A percentile compares a stretch with the other conserved stretches of the same genome.
Evolutionary conservation across 2,888 invertebrate genomes (phyloP).

Genomic region (Pristionchus maxplancki): DNA sequence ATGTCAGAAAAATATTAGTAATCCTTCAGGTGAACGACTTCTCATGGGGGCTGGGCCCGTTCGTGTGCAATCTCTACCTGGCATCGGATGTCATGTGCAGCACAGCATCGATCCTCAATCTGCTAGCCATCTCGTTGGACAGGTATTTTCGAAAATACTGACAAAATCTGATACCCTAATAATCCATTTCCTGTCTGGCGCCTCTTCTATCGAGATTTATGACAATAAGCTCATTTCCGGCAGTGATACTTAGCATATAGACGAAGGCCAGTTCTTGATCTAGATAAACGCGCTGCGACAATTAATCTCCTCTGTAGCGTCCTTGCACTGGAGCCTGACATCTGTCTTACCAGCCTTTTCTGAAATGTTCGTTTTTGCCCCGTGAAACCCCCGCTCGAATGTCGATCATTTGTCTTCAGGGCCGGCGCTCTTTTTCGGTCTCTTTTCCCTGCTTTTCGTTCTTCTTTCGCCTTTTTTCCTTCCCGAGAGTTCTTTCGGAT

Average conservation of each 20-base stretch:
- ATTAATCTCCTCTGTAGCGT: background rate
- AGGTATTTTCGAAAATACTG: too few relatives aligned
- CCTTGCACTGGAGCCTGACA: background rate
- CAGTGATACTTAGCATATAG: conserved; percentile 57
- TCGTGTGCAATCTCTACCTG: conserved; percentile 96
- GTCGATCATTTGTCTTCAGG: conserved; percentile 35
- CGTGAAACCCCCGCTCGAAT: background rate
- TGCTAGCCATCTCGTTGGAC: conserved; percentile 97
- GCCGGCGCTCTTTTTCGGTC: background rate
- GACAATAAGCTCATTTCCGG: conserved; percentile 50
- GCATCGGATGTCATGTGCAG: conserved; percentile 98
- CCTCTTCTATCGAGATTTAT: background rate
- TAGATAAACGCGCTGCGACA: background rate
- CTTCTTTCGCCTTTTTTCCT: background rate
- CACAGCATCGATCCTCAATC: conserved; percentile 96
- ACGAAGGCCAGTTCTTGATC: background rate
- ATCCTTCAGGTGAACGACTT: conserved; percentile 78
- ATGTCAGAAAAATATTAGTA: too few relatives aligned
- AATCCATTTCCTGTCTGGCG: too few relatives aligned
- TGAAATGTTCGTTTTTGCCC: background rate
- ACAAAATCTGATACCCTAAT: too few relatives aligned
- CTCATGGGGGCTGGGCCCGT: conserved; percentile 89
- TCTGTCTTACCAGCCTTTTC: background rate
- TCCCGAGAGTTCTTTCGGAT: background rate
- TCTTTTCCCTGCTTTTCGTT: background rate